Evolutionary conservation across 2,113 vertebrate species (phyloP).

Genomic region (Scophthalmus maximus): DNA sequence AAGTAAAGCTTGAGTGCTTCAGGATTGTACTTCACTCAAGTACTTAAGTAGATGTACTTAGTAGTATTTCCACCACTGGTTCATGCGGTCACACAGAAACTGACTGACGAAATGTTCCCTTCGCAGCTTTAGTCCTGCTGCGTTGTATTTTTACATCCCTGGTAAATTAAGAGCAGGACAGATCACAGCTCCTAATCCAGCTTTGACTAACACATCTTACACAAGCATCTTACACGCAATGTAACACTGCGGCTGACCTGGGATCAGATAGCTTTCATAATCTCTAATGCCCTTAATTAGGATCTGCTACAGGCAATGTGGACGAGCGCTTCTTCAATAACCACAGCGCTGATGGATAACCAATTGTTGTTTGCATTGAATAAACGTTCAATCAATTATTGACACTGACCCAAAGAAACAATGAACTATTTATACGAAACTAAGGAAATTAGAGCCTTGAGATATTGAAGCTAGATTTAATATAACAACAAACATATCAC

Average conservation of each 20-base stretch:
- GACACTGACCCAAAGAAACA: neutral
- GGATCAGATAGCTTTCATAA: constrained; percentile 49
- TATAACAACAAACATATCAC: too few species aligned
- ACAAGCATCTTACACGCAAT: constrained; percentile 21
- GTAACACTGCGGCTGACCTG: constrained; percentile 21
- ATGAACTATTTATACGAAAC: too few species aligned
- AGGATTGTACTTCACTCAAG: neutral
- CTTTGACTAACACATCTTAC: constrained; percentile 53
- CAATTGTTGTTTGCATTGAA: too few species aligned
- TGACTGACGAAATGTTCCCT: constrained; percentile 39
- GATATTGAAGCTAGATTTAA: too few species aligned
- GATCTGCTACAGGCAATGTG: too few species aligned
- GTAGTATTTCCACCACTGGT: neutral
- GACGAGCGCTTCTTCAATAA: too few species aligned
- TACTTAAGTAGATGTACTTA: neutral
- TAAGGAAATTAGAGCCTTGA: too few species aligned
- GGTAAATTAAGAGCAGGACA: constrained; percentile 46
- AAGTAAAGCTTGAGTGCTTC: neutral
- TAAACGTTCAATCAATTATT: too few species aligned
- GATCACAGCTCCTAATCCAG: constrained; percentile 60
- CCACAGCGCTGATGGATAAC: too few species aligned
- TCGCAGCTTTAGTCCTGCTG: constrained; percentile 33
- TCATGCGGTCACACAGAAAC: neutral
- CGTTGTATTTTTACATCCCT: constrained; percentile 48
- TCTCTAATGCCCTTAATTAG: constrained; percentile 28